A percentile compares a stretch with the other conserved stretches of the same genome.
Conservation (phyloP, 2,113 vertebrate species). For the Sclerurus mexicanus region DNA sequence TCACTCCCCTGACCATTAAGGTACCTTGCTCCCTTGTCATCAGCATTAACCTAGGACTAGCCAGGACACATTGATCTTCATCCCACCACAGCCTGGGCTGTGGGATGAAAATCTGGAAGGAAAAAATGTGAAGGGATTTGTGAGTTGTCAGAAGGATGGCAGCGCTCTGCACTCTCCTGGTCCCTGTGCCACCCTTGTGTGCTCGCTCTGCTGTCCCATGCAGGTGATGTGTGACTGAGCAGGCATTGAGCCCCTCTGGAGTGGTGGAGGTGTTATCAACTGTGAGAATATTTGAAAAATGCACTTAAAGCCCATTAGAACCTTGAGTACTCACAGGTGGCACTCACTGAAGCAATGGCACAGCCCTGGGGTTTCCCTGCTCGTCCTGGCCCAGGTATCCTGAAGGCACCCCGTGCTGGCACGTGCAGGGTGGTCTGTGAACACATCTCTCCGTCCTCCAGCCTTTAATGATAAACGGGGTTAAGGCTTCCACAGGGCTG, state of each 20-base stretch:
- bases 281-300: conserved; percentile 6
- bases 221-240: background rate
- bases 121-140: background rate
- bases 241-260: background rate
- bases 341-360: background rate
- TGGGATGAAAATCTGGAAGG: background rate
- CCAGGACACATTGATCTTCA: background rate
- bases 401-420: background rate
- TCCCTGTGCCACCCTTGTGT: background rate
- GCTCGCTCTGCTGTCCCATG: background rate
- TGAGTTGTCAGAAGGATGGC: background rate
- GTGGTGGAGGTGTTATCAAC: background rate
- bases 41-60: background rate
- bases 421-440: background rate
- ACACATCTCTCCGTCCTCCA: background rate
- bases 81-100: accelerated
- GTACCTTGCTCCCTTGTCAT: background rate
- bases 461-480: background rate
- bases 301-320: background rate
- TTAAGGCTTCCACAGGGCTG: background rate
- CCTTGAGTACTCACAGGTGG: accelerated
- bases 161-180: background rate
- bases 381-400: background rate
- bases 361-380: background rate
- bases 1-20: background rate